phyloP scores from a whole-genome alignment of 2,888 invertebrate genomes.

The Agonopterix subpropinquella region DNA sequence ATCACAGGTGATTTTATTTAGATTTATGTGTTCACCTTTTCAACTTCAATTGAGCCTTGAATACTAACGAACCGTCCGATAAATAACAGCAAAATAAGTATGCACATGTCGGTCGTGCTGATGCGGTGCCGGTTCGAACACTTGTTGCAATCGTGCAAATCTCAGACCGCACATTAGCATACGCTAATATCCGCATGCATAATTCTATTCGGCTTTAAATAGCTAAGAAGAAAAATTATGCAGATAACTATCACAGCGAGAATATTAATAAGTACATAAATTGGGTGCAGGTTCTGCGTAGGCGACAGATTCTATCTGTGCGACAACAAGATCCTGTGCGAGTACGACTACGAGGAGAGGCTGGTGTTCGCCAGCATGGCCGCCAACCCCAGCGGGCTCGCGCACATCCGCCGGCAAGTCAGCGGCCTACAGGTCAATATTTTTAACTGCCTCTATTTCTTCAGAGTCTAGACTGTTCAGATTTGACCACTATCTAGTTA shows the following conservation, averaged over 20 bases:
- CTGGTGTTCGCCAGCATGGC: slow-evolving; percentile 93
- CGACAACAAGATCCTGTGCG: slow-evolving; percentile 95
- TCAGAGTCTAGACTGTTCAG: slow-evolving; percentile 2
- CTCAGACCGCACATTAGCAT: background rate
- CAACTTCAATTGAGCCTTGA: too few species aligned
- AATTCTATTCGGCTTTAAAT: background rate
- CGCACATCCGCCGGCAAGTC: slow-evolving; percentile 90
- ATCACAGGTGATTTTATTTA: slow-evolving; percentile 82
- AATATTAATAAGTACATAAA: slow-evolving; percentile 4
- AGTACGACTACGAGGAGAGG: slow-evolving; percentile 95
- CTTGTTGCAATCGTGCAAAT: too few species aligned
- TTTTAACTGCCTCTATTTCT: slow-evolving; percentile 1
- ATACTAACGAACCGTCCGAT: too few species aligned
- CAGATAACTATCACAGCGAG: background rate
- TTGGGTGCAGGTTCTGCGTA: slow-evolving; percentile 88
- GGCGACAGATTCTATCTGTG: slow-evolving; percentile 95
- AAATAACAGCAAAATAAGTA: too few species aligned
- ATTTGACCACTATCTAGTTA: slow-evolving; percentile 15
- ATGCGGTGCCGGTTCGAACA: too few species aligned
- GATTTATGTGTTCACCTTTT: too few species aligned
- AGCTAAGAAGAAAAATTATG: background rate
- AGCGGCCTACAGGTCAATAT: slow-evolving; percentile 77
- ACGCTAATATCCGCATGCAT: background rate
- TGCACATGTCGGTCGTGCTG: too few species aligned
- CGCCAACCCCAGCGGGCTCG: slow-evolving; percentile 88